Evolutionary conservation across 1,140 invertebrate genomes (phyloP).

Genomic region (Zaprionus taronus): DNA sequence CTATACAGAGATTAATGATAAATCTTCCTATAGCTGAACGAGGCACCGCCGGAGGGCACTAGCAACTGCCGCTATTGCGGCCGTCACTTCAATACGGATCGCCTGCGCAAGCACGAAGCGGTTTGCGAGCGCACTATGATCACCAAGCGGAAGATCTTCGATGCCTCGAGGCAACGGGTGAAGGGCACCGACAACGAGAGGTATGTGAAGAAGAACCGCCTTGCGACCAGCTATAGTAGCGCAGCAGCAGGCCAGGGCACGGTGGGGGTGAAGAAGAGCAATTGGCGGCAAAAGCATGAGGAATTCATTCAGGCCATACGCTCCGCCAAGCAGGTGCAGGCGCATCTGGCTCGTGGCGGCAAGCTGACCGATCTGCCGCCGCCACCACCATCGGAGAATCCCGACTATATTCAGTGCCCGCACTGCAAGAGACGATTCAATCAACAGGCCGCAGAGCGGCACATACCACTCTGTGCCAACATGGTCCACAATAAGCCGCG

Average conservation of each 20-base stretch:
- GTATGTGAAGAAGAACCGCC: constrained; percentile 82
- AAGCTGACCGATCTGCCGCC: constrained; percentile 95
- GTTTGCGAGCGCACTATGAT: constrained; percentile 91
- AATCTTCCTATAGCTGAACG: constrained; percentile 4
- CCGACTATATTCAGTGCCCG: constrained; percentile 96
- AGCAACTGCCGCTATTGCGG: constrained; percentile 88
- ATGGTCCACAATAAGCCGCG: constrained; percentile 93
- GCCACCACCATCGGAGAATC: constrained; percentile 93
- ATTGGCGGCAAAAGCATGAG: constrained; percentile 97
- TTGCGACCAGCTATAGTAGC: constrained; percentile 58
- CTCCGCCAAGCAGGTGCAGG: constrained; percentile 94
- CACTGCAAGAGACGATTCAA: constrained; percentile 96
- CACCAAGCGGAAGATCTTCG: constrained; percentile 94
- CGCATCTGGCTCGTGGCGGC: constrained; percentile 93
- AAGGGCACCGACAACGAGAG: constrained; percentile 94
- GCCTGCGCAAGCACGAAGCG: constrained; percentile 91
- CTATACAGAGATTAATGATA: background rate
- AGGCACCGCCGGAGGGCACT: constrained; percentile 71
- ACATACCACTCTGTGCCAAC: constrained; percentile 96
- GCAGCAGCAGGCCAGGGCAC: constrained; percentile 67
- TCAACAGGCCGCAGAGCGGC: constrained; percentile 93
- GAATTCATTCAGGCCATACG: constrained; percentile 95
- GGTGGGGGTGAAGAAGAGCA: constrained; percentile 86
- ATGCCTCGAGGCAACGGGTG: constrained; percentile 92
- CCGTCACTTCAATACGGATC: constrained; percentile 91